Base-by-base conservation (phyloP, 1,140 invertebrate genomes). In the Phthorimaea operculella region DNA sequence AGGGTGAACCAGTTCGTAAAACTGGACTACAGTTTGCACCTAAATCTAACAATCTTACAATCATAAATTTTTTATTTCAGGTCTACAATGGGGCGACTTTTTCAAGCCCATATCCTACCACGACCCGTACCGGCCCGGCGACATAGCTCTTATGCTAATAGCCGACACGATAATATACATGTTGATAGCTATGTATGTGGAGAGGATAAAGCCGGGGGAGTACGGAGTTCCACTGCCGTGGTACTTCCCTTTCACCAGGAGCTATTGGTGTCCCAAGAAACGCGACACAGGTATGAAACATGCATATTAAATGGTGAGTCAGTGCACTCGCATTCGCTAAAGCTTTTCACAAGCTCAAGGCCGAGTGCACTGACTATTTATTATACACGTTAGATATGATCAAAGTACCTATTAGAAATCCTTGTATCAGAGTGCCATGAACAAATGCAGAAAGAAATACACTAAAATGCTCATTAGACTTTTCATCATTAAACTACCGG, bases 51-150 rank as follows among this genome's bases (percentile, higher is more conserved):
- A 28, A 28, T 28, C 21, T 2, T 57, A 14, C 48, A 54, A 47
- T 6, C 21, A 28, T 28, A 4, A 28, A 28, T 54, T 54, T 36
- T 58, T 16, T 52, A 12, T 53, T 48, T 33, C 9, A 88, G 93
- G 93, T 34, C 74, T 93, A 14, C 92, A 95, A 69, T 96, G 94
- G 93, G 64, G 76, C 28, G 93, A 93, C 60, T 81, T 96, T 5
- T 90, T 88, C 54, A 79, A 74, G 0, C 88, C 90, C 0, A 87
- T 92, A 0, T 88, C 92, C 0, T 89, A 90, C 17, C 92, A 93
- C 68, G 93, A 95, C 73, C 81, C 87, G 3, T 89, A 94, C 45
- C 89, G 88, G 49, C 82, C 95, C 55, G 88, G 88, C 0, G 79
- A 90, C 54, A 82, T 93, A 1, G 87, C 91, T 17, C 58, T 91